Conservation (phyloP, 1,140 invertebrate genomes). For the Orius insidiosus region DNA sequence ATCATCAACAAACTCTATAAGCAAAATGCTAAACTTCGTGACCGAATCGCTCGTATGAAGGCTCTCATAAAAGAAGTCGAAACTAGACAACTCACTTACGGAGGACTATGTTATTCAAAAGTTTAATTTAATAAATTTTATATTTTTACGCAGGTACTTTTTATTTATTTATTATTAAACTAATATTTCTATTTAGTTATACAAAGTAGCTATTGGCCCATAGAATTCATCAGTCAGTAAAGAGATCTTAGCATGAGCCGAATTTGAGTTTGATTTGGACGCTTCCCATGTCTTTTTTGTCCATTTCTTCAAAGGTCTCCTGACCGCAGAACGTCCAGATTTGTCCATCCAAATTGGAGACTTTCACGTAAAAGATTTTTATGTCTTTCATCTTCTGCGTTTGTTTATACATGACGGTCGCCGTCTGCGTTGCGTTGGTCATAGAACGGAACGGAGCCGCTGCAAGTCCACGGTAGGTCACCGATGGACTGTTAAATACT, state of each 20-base stretch:
- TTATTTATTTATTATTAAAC: no score
- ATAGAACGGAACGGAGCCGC: slow-evolving; percentile 16
- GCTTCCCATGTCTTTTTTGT: slow-evolving; percentile 13
- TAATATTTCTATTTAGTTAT: no score
- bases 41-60: no score
- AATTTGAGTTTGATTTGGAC: slow-evolving; percentile 7
- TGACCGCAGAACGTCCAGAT: slow-evolving; percentile 19
- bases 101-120: no score
- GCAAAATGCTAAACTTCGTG: no score
- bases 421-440: neutral
- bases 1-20: no score
- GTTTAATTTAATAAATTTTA: no score
- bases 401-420: slow-evolving; percentile 7
- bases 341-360: slow-evolving; percentile 15
- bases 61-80: no score
- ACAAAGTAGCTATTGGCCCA: no score
- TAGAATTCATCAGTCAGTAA: no score
- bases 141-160: no score
- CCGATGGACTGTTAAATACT: neutral
- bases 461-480: slow-evolving; percentile 13
- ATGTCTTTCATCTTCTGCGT: slow-evolving; percentile 3
- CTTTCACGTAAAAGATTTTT: slow-evolving; percentile 9
- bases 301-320: slow-evolving; percentile 12
- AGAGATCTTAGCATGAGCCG: neutral
- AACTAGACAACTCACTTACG: no score